phyloP scores from a whole-genome alignment of 2,113 vertebrate species.

The Dunckerocampus dactyliophorus region DNA sequence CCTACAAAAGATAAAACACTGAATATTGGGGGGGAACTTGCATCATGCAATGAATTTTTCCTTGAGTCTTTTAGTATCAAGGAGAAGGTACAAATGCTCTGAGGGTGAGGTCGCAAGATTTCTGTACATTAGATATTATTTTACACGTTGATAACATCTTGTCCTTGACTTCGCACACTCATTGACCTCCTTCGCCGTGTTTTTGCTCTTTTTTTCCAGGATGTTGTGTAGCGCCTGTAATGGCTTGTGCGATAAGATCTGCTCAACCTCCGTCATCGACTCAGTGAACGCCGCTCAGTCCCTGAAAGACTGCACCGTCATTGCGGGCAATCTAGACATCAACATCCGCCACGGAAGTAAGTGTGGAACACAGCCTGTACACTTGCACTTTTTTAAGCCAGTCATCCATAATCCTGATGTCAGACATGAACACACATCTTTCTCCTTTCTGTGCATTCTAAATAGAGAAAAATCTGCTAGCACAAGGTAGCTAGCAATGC shows the following conservation, averaged over 20 bases:
- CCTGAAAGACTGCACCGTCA: slow-evolving; percentile 90
- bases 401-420: not conserved
- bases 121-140: slow-evolving; percentile 7
- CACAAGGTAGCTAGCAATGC: too few species aligned
- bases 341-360: slow-evolving; percentile 96
- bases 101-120: slow-evolving; percentile 29
- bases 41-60: slow-evolving; percentile 4
- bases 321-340: slow-evolving; percentile 90
- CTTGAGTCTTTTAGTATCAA: slow-evolving; percentile 37
- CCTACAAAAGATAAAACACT: too few species aligned
- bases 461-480: too few species aligned
- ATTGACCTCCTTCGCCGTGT: not conserved
- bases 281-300: slow-evolving; percentile 91
- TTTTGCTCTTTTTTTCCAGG: slow-evolving; percentile 63
- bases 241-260: slow-evolving; percentile 91
- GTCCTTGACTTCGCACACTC: not conserved
- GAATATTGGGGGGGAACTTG: too few species aligned
- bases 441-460: too few species aligned
- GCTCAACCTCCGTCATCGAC: slow-evolving; percentile 81
- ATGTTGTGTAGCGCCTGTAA: slow-evolving; percentile 93
- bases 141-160: not conserved
- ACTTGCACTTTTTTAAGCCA: not conserved
- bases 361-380: slow-evolving; percentile 54
- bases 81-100: slow-evolving; percentile 38
- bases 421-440: too few species aligned